Base-by-base conservation (phyloP, 1,140 invertebrate species). In the Lepidurus apus region DNA sequence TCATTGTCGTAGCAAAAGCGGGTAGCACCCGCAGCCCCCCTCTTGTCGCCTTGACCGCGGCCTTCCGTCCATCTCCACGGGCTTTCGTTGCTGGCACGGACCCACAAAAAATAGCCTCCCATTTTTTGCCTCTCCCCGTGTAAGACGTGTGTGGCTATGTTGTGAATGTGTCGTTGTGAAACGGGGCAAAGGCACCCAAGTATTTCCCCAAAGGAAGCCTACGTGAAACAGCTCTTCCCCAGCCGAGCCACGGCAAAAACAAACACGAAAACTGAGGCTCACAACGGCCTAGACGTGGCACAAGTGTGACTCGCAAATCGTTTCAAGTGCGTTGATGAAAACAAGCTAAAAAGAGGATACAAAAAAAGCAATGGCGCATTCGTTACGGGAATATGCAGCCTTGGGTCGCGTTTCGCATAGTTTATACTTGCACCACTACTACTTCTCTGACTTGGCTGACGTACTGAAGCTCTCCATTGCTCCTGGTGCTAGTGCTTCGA, bases 1-100 rank as follows among this genome's bases (percentile, higher is more conserved):
- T 65, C 53, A 65, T 65, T 65, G 53, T 65, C 53, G 53, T 65
- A 65, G 53, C 53, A 65, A 65, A 65, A 65, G 53, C 53, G 53
- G 53, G 53, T 65, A 65, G 53, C 53, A 65, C 53, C 53, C 53
- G 53, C 53, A 65, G 53, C 53, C 53, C 53, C 53, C 53, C 53
- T 65, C 53, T 65, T 65, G 53, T 65, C 53, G 53, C 53, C 53
- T 65, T 65, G 53, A 65, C 53, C 53, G 53, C 53, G 53, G 53
- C 53, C 53, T 65, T n/a, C 53, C 53, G 53, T 65, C 53, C 53
- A 65, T 65, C 53, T 65, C 53, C 53, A 17, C 21, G 17, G 53
- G 53, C 53, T 65, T 65, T 65, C 8, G 17, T 65, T 65, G 53
- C 53, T 65, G 53, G 53, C 53, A 65, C 53, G 7, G 17, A 13